A percentile compares a stretch with the other conserved stretches of the same genome.
These are phyloP conservation scores for Hoplodrina ambigua DNA, from an alignment of 2,888 invertebrate genomes.

Conservation along the genomic window DNA sequence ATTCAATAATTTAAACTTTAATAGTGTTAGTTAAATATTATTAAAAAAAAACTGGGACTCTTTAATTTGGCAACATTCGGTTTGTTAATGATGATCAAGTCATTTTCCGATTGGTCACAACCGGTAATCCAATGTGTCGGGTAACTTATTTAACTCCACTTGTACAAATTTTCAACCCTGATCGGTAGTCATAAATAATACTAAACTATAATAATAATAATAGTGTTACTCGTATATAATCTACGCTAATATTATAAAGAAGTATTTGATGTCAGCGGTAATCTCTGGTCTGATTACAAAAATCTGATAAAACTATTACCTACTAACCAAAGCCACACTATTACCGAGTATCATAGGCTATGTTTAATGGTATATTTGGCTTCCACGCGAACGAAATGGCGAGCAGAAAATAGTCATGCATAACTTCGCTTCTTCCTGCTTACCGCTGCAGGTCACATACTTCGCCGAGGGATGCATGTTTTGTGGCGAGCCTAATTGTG, in stretches of 20 bases:
- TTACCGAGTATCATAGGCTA: no score
- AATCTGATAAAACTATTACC: no score
- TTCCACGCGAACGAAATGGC: no score
- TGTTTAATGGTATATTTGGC: no score
- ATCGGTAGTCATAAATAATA: neutral
- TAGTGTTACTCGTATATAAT: neutral
- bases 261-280: no score
- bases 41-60: neutral
- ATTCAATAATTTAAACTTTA: constrained; percentile 29
- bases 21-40: neutral
- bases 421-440: neutral
- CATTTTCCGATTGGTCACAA: neutral
- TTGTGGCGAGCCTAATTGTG: constrained; percentile 12
- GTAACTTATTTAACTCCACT: neutral
- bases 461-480: constrained; percentile 22
- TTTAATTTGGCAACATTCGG: constrained; percentile 14
- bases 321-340: no score
- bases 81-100: neutral
- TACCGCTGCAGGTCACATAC: constrained; percentile 11
- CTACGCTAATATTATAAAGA: no score
- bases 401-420: no score
- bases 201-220: no score
- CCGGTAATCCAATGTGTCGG: no score
- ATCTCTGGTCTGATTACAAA: no score
- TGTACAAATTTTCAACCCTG: neutral